These are phyloP conservation scores for Ephialtes manifestator DNA, from an alignment of 2,888 invertebrate genomes.

Conservation along the genomic window DNA sequence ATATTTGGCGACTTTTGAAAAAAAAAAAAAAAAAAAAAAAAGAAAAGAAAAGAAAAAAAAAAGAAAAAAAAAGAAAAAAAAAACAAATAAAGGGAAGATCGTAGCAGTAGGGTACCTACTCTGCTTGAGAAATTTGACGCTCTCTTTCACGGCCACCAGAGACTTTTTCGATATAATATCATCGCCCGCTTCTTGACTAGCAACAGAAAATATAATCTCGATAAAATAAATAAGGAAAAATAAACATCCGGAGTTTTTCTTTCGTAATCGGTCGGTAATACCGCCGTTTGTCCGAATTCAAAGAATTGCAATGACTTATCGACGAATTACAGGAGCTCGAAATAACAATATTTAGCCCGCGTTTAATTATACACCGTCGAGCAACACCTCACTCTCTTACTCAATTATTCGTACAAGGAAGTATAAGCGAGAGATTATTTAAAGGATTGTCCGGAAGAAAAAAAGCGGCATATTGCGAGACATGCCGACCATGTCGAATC, in stretches of 20 bases:
- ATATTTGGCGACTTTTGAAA: background rate
- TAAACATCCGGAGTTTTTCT: conserved; percentile 43
- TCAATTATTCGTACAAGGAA: conserved; percentile 41
- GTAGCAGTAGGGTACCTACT: conserved; percentile 82
- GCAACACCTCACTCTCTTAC: conserved; percentile 29
- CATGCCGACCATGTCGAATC: conserved; percentile 45
- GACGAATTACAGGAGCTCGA: background rate
- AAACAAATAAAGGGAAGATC: too few relatives aligned
- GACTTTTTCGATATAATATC: conserved; percentile 86
- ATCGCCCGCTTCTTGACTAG: conserved; percentile 75
- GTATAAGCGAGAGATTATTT: conserved; percentile 60
- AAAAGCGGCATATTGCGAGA: conserved; percentile 31
- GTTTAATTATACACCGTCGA: background rate
- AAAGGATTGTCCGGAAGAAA: conserved; percentile 45
- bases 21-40: background rate
- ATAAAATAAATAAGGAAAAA: conserved; percentile 5
- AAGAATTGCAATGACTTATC: background rate
- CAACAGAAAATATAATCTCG: background rate
- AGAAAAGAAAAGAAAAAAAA: too few relatives aligned
- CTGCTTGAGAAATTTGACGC: conserved; percentile 84
- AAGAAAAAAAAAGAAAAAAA: too few relatives aligned
- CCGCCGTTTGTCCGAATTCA: conserved; percentile 11
- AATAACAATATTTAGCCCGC: conserved; percentile 13
- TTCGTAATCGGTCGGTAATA: background rate
- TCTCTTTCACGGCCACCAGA: conserved; percentile 83